Conservation (phyloP, 64 coral and sea anemone genomes). For the Cladopsammia gracilis region DNA sequence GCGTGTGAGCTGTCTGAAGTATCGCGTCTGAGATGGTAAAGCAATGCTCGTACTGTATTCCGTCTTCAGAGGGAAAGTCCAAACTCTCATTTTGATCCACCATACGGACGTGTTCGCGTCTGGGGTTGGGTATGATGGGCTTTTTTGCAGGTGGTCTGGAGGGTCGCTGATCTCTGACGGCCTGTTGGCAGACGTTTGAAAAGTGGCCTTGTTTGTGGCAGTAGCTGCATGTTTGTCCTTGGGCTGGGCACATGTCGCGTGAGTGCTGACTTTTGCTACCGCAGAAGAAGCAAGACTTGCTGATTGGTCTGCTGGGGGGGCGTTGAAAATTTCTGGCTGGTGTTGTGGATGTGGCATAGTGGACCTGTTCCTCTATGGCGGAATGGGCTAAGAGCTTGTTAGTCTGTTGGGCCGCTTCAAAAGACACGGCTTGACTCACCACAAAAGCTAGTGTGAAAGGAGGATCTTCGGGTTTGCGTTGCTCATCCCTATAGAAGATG, state of each 20-base stretch:
- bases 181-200: conserved; percentile 64
- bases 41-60: conserved; percentile 25
- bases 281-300: neutral
- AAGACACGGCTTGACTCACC: conserved; percentile 52
- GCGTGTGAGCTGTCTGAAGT: neutral
- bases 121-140: neutral
- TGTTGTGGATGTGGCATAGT: neutral
- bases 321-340: conserved; percentile 8
- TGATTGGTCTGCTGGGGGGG: conserved; percentile 16
- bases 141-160: conserved; percentile 15
- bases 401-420: conserved; percentile 48
- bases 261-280: neutral
- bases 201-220: conserved; percentile 9
- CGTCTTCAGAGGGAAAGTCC: neutral
- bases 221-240: conserved; percentile 25
- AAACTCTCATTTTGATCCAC: neutral
- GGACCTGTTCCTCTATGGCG: neutral
- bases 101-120: conserved; percentile 34
- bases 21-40: neutral
- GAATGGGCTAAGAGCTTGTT: conserved; percentile 21
- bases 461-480: neutral
- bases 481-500: conserved; percentile 22
- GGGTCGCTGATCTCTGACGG: conserved; percentile 23
- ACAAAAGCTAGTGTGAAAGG: conserved; percentile 1
- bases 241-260: neutral